Percentiles rank a stretch among this genome's conserved stretches.
These are phyloP conservation scores for Acleris literana DNA, from an alignment of 2,888 invertebrate species.

Conservation along the genomic window DNA sequence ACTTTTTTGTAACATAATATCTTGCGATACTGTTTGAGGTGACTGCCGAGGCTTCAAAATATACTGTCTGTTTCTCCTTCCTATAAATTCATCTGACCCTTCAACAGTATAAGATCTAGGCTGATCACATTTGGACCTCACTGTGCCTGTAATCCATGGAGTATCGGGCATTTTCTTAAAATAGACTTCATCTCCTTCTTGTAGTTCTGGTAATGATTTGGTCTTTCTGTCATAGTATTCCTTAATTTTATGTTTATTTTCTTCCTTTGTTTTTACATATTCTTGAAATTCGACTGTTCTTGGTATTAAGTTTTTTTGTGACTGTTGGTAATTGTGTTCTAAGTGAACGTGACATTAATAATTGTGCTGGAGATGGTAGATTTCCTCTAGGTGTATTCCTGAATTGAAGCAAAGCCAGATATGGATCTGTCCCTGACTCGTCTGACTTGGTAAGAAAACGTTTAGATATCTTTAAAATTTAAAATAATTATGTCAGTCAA, in stretches of 20 bases:
- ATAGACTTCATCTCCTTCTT: too few relatives aligned
- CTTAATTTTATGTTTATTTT: too few relatives aligned
- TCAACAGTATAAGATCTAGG: slow-evolving; percentile 37
- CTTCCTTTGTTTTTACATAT: too few relatives aligned
- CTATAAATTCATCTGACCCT: slow-evolving; percentile 36
- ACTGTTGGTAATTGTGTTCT: slow-evolving; percentile 3
- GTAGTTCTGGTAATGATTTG: too few relatives aligned
- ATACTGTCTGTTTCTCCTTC: slow-evolving; percentile 38
- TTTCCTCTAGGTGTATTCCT: neutral
- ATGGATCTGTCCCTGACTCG: neutral
- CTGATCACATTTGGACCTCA: slow-evolving; percentile 31
- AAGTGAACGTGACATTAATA: slow-evolving; percentile 3
- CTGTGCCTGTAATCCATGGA: slow-evolving; percentile 17
- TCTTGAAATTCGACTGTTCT: slow-evolving; percentile 11
- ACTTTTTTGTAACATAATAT: too few relatives aligned
- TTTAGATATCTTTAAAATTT: too few relatives aligned
- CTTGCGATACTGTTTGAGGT: too few relatives aligned
- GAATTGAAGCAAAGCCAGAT: neutral
- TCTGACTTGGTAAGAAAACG: too few relatives aligned
- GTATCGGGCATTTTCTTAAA: too few relatives aligned
- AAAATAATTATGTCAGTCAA: too few relatives aligned
- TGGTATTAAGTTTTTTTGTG: neutral
- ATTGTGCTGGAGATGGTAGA: neutral
- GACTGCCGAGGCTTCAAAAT: slow-evolving; percentile 12
- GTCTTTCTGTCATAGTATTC: too few relatives aligned